Percentiles rank a stretch among this genome's conserved stretches.
Conservation (phyloP, 2,797 vertebrate genomes). For the Falco novaeseelandiae region DNA sequence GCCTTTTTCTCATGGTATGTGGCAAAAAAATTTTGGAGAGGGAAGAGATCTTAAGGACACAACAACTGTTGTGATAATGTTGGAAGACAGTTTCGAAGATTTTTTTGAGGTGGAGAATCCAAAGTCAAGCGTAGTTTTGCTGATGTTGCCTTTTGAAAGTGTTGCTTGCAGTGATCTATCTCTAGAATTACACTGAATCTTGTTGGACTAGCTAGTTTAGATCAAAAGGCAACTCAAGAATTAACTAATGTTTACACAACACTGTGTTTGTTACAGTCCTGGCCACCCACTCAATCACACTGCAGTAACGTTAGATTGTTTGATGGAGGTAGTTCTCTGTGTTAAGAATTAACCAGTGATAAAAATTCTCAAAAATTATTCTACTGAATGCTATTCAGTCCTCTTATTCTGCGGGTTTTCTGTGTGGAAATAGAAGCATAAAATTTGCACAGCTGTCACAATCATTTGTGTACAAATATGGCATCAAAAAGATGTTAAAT, state of each 20-base stretch:
- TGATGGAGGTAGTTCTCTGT: background rate
- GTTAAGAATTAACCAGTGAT: background rate
- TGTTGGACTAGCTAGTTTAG: background rate
- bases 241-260: background rate
- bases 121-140: background rate
- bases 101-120: background rate
- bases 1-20: accelerated
- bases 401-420: background rate
- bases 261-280: background rate
- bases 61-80: background rate
- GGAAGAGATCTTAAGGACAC: background rate
- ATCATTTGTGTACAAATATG: background rate
- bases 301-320: background rate
- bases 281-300: background rate
- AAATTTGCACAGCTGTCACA: background rate
- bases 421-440: background rate
- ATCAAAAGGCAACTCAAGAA: background rate
- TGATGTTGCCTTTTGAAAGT: background rate
- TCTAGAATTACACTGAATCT: background rate
- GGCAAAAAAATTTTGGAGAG: background rate
- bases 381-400: background rate
- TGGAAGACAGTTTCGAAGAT: background rate
- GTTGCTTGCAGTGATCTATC: background rate
- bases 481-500: background rate
- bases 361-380: background rate